phyloP scores from a whole-genome alignment of 2,888 invertebrate genomes.

The Hydroisotoma schaefferi region DNA sequence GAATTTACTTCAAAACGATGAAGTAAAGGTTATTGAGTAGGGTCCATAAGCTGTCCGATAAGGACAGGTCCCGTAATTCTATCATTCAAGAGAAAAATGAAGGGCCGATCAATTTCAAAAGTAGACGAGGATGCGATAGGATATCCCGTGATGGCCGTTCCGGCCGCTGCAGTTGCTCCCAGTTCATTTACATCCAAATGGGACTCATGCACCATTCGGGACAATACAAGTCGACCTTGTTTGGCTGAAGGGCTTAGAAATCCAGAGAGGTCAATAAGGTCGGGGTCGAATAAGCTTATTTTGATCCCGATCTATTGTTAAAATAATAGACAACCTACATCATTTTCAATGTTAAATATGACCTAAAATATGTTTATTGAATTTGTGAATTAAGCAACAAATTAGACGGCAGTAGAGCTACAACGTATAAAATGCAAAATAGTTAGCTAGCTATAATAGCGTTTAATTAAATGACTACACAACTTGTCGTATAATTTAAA shows the following conservation, averaged over 20 bases:
- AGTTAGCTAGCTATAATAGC: too few relatives aligned
- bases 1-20: too few relatives aligned
- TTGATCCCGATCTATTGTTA: slow-evolving; percentile 20
- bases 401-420: too few relatives aligned
- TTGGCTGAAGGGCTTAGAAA: slow-evolving; percentile 2
- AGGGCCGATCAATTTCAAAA: slow-evolving; percentile 30
- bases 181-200: slow-evolving; percentile 32
- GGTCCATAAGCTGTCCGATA: slow-evolving; percentile 33
- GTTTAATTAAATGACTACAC: too few relatives aligned
- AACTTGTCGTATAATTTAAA: too few relatives aligned
- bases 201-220: slow-evolving; percentile 33
- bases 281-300: slow-evolving; percentile 20
- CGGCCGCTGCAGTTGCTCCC: slow-evolving; percentile 34
- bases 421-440: too few relatives aligned
- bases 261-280: slow-evolving; percentile 24
- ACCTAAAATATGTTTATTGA: too few relatives aligned
- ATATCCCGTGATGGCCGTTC: slow-evolving; percentile 22
- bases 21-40: slow-evolving; percentile 8
- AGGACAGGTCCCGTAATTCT: slow-evolving; percentile 34
- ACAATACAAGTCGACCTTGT: slow-evolving; percentile 8
- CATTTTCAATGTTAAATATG: too few relatives aligned
- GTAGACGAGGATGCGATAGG: slow-evolving; percentile 38
- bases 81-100: slow-evolving; percentile 38
- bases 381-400: too few relatives aligned
- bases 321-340: too few relatives aligned